A percentile compares a stretch with the other conserved stretches of the same genome.
Conservation (phyloP, 2,797 vertebrate genomes). For the Cyclopterus lumpus region DNA sequence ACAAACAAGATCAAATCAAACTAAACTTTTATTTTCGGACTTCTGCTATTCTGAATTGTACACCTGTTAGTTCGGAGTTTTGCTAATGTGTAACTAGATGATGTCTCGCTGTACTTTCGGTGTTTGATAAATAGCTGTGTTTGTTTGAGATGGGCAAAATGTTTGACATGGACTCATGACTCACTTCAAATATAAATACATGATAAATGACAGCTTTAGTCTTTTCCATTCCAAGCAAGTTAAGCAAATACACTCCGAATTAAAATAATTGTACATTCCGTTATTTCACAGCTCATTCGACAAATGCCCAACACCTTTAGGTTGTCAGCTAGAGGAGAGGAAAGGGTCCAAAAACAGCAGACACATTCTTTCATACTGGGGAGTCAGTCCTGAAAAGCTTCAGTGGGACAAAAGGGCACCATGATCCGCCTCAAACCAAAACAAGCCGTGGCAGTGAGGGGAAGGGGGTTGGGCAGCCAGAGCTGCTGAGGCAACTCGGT, state of each 20-base stretch:
- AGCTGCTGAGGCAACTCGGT: slow-evolving; percentile 64
- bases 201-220: background rate
- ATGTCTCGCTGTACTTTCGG: background rate
- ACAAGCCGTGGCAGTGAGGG: slow-evolving; percentile 53
- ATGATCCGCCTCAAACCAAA: slow-evolving; percentile 70
- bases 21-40: background rate
- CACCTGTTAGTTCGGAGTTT: background rate
- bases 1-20: background rate
- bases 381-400: slow-evolving; percentile 59
- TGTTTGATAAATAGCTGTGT: background rate
- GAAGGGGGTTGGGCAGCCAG: slow-evolving; percentile 54
- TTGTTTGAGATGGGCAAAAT: background rate
- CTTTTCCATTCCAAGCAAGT: background rate
- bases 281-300: background rate
- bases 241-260: background rate
- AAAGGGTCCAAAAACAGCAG: slow-evolving; percentile 36
- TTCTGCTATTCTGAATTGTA: background rate
- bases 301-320: background rate
- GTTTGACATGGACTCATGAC: background rate
- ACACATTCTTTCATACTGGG: slow-evolving; percentile 61
- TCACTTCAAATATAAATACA: background rate
- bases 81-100: background rate
- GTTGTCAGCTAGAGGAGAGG: background rate
- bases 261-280: background rate
- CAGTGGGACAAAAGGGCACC: slow-evolving; percentile 71